Evolutionary conservation across 2,797 vertebrate genomes (phyloP).

Genomic region (Myoxocephalus aenaeus): DNA sequence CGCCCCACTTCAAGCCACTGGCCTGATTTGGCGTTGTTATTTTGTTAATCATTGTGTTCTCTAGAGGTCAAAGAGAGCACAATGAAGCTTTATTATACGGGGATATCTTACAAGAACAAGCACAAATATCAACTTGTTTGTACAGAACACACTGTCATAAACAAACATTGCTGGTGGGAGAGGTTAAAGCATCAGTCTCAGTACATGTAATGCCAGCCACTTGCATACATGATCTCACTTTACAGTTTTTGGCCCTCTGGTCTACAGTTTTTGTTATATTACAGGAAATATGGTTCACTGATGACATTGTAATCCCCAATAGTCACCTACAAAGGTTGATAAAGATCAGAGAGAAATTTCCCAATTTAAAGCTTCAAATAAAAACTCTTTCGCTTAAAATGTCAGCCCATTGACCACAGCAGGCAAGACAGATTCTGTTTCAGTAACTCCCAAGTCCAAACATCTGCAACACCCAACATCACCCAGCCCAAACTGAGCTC

Average conservation of each 20-base stretch:
- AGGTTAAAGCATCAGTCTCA: not conserved
- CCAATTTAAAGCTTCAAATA: slow-evolving; percentile 35
- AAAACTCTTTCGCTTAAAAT: slow-evolving; percentile 10
- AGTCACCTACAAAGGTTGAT: slow-evolving; percentile 9
- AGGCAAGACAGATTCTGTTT: slow-evolving; percentile 42
- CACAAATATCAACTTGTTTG: not conserved
- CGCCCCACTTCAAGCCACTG: not conserved
- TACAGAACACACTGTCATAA: not conserved
- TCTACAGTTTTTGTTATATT: not conserved
- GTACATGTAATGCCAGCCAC: not conserved
- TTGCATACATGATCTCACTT: no score
- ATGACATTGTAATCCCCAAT: slow-evolving; percentile 17
- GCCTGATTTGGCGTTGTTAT: not conserved
- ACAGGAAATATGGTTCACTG: not conserved
- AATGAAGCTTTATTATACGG: no score
- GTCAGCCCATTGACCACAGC: slow-evolving; percentile 28
- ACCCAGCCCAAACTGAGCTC: slow-evolving; percentile 48
- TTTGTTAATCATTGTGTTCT: not conserved
- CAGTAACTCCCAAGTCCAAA: slow-evolving; percentile 51
- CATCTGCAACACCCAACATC: slow-evolving; percentile 67
- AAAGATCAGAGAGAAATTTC: slow-evolving; percentile 23
- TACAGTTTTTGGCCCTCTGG: not conserved
- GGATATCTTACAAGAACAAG: not conserved
- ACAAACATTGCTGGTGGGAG: not conserved
- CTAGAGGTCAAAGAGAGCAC: not conserved